Conservation (phyloP, 1,140 invertebrate species). For the Macrobrachium rosenbergii region DNA sequence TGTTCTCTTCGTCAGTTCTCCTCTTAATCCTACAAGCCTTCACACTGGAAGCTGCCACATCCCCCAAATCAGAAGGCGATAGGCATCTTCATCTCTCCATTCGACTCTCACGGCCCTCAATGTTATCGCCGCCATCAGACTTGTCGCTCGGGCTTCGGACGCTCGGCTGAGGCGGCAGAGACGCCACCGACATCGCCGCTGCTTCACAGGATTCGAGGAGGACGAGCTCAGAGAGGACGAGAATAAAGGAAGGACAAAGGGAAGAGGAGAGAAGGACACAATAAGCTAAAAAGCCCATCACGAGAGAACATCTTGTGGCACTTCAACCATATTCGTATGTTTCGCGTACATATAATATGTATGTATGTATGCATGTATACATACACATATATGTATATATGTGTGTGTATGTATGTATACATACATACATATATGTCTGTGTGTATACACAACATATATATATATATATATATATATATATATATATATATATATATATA, state of each 20-base stretch:
- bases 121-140: constrained; percentile 58
- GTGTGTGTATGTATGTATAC: no score
- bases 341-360: no score
- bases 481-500: no score
- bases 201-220: constrained; percentile 4
- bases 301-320: no score
- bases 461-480: no score
- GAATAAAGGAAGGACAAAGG: neutral
- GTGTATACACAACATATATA: no score
- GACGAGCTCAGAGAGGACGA: neutral
- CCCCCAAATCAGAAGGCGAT: constrained; percentile 54
- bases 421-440: no score
- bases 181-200: constrained; percentile 8
- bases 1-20: constrained; percentile 7
- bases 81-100: constrained; percentile 64
- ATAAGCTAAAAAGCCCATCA: neutral
- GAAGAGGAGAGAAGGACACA: neutral
- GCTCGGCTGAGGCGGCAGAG: neutral
- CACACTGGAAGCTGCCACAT: constrained; percentile 62
- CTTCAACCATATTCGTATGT: no score
- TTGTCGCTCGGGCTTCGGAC: constrained; percentile 45
- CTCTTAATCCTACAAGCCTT: constrained; percentile 53
- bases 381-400: no score
- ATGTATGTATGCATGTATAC: no score
- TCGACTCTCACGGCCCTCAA: constrained; percentile 61